Base-by-base conservation (phyloP, 2,113 vertebrate species). In the Fulica atra region DNA sequence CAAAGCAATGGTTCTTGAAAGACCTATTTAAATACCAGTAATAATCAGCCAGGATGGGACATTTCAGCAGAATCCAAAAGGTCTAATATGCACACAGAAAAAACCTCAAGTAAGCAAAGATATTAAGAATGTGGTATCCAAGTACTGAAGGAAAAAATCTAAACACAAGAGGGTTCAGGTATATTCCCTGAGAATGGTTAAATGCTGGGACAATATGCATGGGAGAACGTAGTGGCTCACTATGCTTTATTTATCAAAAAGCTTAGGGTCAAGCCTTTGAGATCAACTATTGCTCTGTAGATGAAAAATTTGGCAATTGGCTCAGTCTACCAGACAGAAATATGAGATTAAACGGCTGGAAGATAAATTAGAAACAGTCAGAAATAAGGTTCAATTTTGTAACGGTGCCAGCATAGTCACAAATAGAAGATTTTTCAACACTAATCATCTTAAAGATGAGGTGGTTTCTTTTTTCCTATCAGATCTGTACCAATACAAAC, bases 301-400 rank as follows among this genome's bases (percentile, higher is more conserved):
- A 92, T 73, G 51, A 94, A 88, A 93, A 90, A 73, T 63, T 28
- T 74, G 60, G 77, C 92, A 83, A 91, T 74, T 70, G 81, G 60
- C 33, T 95, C 59, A 73, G 76, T 83, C 72, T 60, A 78, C 72
- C 83, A 93, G 83, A 86, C 64, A 95, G 77, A 95, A 92, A 83
- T 73, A 91, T 56, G 83, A 94, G 91, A 95, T 92, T 93, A 96
- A 93, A 92, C 70, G n/a, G 76, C 19, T 81, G 51, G 42, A 90
- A 96, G 82, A 93, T 63, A 94, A 86, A 90, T 91, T 74, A 86
- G 56, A 88, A 71, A 56, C 60, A 83, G 56, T 33, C 46, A 51
- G 51, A 93, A 85, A 64, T 63, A 80, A 88, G 51, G 59, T 71
- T 90, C 72, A 50, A 4, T 88, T 94, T 81, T 81, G 76, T 74